A percentile compares a stretch with the other conserved stretches of the same genome.
Evolutionary conservation across 2,888 invertebrate species (phyloP).

Genomic region (Prosapia bicincta): DNA sequence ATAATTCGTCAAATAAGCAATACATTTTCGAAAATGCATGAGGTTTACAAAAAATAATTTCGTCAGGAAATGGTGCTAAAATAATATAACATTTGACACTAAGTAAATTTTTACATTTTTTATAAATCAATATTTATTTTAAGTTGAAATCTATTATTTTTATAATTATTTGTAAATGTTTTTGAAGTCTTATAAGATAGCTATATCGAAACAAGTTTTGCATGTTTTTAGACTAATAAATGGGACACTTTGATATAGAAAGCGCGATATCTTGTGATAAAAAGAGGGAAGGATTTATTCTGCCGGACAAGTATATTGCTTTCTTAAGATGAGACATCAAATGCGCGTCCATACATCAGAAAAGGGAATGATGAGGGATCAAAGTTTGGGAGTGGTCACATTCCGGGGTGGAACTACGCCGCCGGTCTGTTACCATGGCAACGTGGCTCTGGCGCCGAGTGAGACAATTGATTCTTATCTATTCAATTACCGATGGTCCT

Average conservation of each 20-base stretch:
- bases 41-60: no score
- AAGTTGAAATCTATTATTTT: no score
- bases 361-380: neutral
- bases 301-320: neutral
- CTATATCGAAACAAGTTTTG: no score
- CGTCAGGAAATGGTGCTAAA: no score
- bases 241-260: neutral
- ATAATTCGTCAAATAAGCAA: no score
- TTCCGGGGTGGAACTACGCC: slow-evolving; percentile 7
- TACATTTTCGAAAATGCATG: no score
- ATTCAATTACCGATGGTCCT: slow-evolving; percentile 27
- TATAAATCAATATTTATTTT: no score
- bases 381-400: slow-evolving; percentile 21
- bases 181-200: no score
- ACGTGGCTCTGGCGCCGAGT: slow-evolving; percentile 10
- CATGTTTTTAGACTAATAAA: no score
- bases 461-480: slow-evolving; percentile 31
- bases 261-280: neutral
- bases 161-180: no score
- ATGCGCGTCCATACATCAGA: neutral
- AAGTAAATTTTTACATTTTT: no score
- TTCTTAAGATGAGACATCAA: neutral
- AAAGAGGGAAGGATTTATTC: neutral
- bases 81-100: no score
- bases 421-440: slow-evolving; percentile 2